Evolutionary conservation across 2,888 invertebrate genomes (phyloP).

Genomic region (Crossocerus cetratus): DNA sequence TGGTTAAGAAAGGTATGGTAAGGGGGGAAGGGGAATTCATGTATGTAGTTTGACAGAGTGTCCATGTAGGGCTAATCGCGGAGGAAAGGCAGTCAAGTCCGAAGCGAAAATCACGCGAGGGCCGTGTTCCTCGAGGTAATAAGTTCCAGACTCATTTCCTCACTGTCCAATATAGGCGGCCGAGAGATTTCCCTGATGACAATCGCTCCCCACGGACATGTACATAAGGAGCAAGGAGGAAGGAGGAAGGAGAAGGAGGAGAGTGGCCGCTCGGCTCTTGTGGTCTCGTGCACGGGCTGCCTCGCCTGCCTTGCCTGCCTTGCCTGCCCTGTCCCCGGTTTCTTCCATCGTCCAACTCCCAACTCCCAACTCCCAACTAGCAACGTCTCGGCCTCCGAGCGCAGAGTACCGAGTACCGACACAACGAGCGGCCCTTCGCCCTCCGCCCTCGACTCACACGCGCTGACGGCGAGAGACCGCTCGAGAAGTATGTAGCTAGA

Average conservation of each 20-base stretch:
- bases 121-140: slow-evolving; percentile 49
- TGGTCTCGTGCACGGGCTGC: too few species aligned
- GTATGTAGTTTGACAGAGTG: neutral
- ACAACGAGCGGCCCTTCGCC: neutral
- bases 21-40: neutral
- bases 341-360: too few species aligned
- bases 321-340: too few species aligned
- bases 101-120: slow-evolving; percentile 36
- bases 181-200: slow-evolving; percentile 55
- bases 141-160: slow-evolving; percentile 54
- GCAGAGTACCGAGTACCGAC: neutral
- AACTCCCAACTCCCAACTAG: too few species aligned
- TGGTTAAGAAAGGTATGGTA: neutral
- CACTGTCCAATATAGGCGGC: slow-evolving; percentile 43
- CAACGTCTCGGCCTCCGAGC: too few species aligned
- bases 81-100: neutral
- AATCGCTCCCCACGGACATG: slow-evolving; percentile 47
- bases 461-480: slow-evolving; percentile 46
- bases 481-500: slow-evolving; percentile 64
- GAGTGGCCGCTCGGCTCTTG: neutral
- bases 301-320: too few species aligned
- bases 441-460: slow-evolving; percentile 36
- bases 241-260: too few species aligned
- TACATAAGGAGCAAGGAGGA: slow-evolving; percentile 24
- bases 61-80: slow-evolving; percentile 1